Percentiles rank a stretch among this genome's conserved stretches.
Conservation (phyloP, 1,140 invertebrate genomes). For the Cotesia typhae region DNA sequence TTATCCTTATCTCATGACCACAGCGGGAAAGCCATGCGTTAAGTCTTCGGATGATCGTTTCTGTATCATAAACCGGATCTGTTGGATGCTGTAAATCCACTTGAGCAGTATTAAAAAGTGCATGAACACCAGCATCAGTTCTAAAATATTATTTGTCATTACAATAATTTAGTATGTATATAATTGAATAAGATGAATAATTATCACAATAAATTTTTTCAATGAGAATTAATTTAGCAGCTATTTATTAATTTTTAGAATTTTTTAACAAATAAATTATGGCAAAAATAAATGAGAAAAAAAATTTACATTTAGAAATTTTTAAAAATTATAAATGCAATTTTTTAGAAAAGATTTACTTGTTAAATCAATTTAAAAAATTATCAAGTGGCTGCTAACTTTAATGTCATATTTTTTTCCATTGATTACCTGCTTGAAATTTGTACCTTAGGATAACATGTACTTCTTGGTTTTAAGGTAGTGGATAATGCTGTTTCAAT, state of each 20-base stretch:
- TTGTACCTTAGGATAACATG: constrained; percentile 52
- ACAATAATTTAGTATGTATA: not conserved
- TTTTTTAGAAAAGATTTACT: too few relatives aligned
- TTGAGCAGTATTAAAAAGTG: constrained; percentile 71
- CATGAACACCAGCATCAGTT: constrained; percentile 79
- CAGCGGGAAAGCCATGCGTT: constrained; percentile 70
- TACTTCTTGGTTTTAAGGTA: constrained; percentile 54
- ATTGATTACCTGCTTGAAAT: constrained; percentile 72
- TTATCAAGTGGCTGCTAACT: too few relatives aligned
- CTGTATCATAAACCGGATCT: constrained; percentile 62
- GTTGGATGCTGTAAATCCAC: constrained; percentile 68
- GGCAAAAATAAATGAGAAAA: too few relatives aligned
- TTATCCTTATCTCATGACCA: constrained; percentile 63
- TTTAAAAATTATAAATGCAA: too few relatives aligned
- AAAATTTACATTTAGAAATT: too few relatives aligned
- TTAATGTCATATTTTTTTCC: too few relatives aligned
- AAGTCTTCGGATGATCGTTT: constrained; percentile 59
- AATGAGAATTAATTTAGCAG: not conserved
- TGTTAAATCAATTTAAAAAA: too few relatives aligned
- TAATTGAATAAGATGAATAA: constrained; percentile 5
- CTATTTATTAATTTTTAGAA: not conserved
- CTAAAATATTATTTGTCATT: constrained; percentile 60
- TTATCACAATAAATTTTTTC: constrained; percentile 15
- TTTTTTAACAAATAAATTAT: too few relatives aligned
- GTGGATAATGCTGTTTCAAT: constrained; percentile 68